These are phyloP conservation scores for Plagodis dolabraria DNA, from an alignment of 2,888 invertebrate species.

Conservation along the genomic window DNA sequence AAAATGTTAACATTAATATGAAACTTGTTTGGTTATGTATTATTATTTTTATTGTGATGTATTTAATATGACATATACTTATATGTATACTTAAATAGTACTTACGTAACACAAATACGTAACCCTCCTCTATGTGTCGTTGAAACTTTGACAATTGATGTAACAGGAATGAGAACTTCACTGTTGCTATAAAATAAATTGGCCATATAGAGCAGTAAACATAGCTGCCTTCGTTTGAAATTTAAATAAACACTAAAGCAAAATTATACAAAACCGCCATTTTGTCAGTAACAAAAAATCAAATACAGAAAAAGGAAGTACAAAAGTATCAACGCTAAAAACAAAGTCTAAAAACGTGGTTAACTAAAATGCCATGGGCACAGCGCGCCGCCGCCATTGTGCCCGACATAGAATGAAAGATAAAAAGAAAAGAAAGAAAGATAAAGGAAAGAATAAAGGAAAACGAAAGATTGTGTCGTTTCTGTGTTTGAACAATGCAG, in stretches of 20 bases:
- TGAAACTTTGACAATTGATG: slow-evolving; percentile 11
- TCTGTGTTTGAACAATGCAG: slow-evolving; percentile 81
- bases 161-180: neutral
- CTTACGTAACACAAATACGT: slow-evolving; percentile 6
- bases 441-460: slow-evolving; percentile 48
- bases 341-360: slow-evolving; percentile 70
- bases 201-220: neutral
- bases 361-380: slow-evolving; percentile 75
- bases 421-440: slow-evolving; percentile 56
- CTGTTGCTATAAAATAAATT: too few relatives aligned
- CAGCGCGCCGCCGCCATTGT: slow-evolving; percentile 78
- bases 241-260: slow-evolving; percentile 15
- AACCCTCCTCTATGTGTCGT: slow-evolving; percentile 11
- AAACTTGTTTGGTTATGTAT: slow-evolving; percentile 35
- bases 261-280: slow-evolving; percentile 32
- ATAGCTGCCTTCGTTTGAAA: slow-evolving; percentile 2
- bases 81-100: too few relatives aligned
- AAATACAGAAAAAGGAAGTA: slow-evolving; percentile 44
- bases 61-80: slow-evolving; percentile 16
- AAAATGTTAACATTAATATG: slow-evolving; percentile 36
- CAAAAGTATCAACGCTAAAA: slow-evolving; percentile 57
- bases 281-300: slow-evolving; percentile 31
- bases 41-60: slow-evolving; percentile 15
- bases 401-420: slow-evolving; percentile 66
- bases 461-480: slow-evolving; percentile 76